Base-by-base conservation (phyloP, 2,888 invertebrate genomes). In the Ethmia dodecea region DNA sequence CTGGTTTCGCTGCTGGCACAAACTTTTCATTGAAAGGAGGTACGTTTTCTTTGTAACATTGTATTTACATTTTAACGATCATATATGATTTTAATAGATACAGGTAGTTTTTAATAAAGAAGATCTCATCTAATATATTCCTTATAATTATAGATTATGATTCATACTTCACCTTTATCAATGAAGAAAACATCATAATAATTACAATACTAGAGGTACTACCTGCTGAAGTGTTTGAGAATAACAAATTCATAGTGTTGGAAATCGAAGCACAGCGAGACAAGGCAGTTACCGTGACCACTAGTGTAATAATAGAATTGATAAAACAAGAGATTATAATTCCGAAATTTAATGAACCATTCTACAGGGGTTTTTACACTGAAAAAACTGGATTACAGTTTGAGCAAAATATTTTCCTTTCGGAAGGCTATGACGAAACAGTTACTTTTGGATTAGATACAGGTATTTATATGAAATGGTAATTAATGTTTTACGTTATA, bases 211-310 rank as follows among this genome's bases (percentile, higher is more conserved):
- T 31, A n/a, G 45, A 40, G 13, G 22, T 48, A n/a, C 36, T 60
- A 31, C 55, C 64, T 5, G 24, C 33, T 5, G 63, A 65, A 35
- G 41, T 61, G 6, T 28, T 60, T 13, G 42, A 51, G 32, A 45
- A 47, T 25, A 49, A 55, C 13, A 47, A 54, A 22, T 67, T 68
- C 38, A 51, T 81, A 43, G 42, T 69, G n/a, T 44, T 81, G 14
- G 64, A 73, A 40, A 37, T 81, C 11, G 58, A 65, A 52, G 80
- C 78, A 22, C 49, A 45, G 11, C 59, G 69, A 43, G 52, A 55
- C 20, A 54, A 63, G 39, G 72, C 76, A 1, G 49, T 71, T n/a
- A 38, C 74, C 9, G 63, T 43, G 14, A 49, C 51, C 31, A 45
- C 72, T 1, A 60, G 52, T 22, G 35, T 75, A 13, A 39, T 78